Conservation (phyloP, 1,140 invertebrate species). For the Himalopsyche phryganea region DNA sequence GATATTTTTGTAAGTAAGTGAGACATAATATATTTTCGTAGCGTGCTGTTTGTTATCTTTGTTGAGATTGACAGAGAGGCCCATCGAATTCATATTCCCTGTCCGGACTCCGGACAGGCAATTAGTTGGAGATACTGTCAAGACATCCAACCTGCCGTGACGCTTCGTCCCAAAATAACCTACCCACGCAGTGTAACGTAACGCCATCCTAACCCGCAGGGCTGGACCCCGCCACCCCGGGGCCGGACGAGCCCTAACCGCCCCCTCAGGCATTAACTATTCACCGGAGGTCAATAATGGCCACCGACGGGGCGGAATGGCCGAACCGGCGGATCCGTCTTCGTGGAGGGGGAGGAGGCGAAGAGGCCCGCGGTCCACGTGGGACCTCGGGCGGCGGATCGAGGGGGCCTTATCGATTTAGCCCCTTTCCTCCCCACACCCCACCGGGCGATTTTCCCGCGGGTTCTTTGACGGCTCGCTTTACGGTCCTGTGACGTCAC, state of each 20-base stretch:
- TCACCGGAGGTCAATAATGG: constrained; percentile 30
- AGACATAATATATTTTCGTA: no score
- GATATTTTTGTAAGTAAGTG: no score
- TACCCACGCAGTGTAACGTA: no score
- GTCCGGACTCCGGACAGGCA: no score
- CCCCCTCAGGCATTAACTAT: constrained; percentile 20
- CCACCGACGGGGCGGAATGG: constrained; percentile 13
- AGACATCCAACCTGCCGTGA: no score
- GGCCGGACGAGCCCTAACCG: background rate
- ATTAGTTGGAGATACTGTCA: no score
- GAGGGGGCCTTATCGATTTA: background rate
- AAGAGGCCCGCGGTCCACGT: constrained; percentile 16
- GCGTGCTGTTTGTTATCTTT: no score
- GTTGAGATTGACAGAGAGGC: no score
- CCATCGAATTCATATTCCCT: no score
- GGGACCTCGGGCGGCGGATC: constrained; percentile 31
- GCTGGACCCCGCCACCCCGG: constrained; percentile 2
- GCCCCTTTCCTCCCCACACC: no score
- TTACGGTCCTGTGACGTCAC: constrained; percentile 30
- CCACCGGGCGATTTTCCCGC: no score
- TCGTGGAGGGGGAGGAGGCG: background rate
- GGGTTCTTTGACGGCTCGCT: constrained; percentile 2
- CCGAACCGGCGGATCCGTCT: constrained; percentile 14
- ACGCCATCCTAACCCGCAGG: background rate
- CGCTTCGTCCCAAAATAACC: no score